Evolutionary conservation across 2,888 invertebrate species (phyloP).

Genomic region (Rhagophthalmus giganteus): DNA sequence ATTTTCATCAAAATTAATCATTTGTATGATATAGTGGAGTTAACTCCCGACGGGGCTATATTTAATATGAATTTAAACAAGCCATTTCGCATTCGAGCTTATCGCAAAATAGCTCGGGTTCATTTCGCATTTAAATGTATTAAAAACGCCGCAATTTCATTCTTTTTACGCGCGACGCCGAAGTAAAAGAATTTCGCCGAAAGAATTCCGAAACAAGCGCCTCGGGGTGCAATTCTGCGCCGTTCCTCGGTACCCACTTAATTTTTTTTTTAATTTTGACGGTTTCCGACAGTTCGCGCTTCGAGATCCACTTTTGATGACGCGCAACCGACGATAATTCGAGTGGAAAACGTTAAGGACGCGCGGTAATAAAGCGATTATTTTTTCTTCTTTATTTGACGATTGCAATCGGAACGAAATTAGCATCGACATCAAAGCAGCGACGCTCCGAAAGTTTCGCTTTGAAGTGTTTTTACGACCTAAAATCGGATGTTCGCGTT

Average conservation of each 20-base stretch:
- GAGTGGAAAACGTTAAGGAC: background rate
- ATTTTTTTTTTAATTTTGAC: too few relatives aligned
- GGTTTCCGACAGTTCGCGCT: too few relatives aligned
- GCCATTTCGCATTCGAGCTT: constrained; percentile 23
- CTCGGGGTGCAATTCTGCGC: too few relatives aligned
- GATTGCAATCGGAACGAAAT: too few relatives aligned
- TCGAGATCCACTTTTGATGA: too few relatives aligned
- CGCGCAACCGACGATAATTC: too few relatives aligned
- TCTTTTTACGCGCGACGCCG: too few relatives aligned
- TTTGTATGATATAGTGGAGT: constrained; percentile 15
- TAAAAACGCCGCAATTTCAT: background rate
- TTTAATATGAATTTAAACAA: constrained; percentile 25
- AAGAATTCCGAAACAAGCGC: too few relatives aligned
- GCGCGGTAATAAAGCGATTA: background rate
- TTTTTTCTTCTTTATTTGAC: background rate
- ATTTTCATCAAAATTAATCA: constrained; percentile 22
- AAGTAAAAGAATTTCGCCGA: too few relatives aligned
- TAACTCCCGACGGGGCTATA: constrained; percentile 15
- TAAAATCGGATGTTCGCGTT: constrained; percentile 2
- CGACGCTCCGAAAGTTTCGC: constrained; percentile 4
- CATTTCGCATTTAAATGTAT: constrained; percentile 6
- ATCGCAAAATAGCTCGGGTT: constrained; percentile 20
- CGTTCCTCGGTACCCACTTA: too few relatives aligned
- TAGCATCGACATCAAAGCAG: constrained; percentile 7
- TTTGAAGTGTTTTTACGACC: constrained; percentile 10